Conservation (phyloP, 2,113 vertebrate species). For the Tragelaphus imberbis region DNA sequence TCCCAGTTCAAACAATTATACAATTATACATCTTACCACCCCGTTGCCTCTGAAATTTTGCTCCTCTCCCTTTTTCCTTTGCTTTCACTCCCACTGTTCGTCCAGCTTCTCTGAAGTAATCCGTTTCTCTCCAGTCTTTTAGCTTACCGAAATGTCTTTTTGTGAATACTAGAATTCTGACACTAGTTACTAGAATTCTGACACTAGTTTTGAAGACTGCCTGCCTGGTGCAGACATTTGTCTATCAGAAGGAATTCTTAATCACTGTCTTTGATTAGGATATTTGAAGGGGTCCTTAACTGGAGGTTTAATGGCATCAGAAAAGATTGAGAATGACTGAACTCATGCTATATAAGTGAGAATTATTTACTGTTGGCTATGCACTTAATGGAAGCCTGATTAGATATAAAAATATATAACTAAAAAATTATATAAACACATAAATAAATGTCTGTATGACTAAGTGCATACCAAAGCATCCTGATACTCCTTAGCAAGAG, state of each 20-base stretch:
- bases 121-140: neutral
- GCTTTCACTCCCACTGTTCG: neutral
- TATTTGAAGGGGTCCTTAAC: neutral
- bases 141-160: neutral
- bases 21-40: neutral
- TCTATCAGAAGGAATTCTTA: conserved; percentile 15
- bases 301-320: neutral
- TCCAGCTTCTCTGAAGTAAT: neutral
- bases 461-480: neutral
- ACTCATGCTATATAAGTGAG: neutral
- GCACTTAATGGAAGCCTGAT: neutral
- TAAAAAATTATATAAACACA: neutral
- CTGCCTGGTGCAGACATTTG: neutral
- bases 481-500: neutral
- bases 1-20: neutral
- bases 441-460: neutral
- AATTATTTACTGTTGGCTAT: neutral
- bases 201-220: neutral
- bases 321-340: conserved; percentile 9
- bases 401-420: neutral
- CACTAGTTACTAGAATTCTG: neutral
- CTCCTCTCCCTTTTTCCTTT: neutral
- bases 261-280: neutral
- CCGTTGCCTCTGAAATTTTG: neutral
- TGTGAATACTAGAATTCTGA: neutral